phyloP scores from a whole-genome alignment of 2,797 vertebrate genomes.

The Danio choprae region DNA sequence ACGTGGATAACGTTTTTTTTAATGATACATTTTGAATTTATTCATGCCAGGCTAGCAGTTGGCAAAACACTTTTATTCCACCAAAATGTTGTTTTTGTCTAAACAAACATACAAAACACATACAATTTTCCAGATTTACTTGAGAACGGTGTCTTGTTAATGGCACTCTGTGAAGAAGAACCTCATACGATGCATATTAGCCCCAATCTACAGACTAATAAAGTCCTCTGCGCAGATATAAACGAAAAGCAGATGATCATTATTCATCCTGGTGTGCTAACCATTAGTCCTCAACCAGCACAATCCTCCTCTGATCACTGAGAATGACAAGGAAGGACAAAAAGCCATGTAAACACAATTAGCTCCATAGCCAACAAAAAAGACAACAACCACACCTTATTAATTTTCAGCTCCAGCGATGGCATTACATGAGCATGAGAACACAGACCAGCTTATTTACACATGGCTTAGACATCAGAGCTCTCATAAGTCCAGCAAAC shows the following conservation, averaged over 20 bases:
- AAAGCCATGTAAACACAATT: conserved; percentile 20
- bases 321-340: conserved; percentile 16
- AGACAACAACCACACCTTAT: conserved; percentile 31
- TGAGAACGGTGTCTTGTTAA: no score
- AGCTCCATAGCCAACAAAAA: conserved; percentile 23
- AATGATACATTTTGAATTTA: no score
- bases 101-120: no score
- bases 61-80: no score
- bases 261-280: conserved; percentile 60
- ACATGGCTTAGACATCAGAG: conserved; percentile 9
- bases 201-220: conserved; percentile 53
- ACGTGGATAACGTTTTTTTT: no score
- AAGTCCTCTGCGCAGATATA: conserved; percentile 56
- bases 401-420: conserved; percentile 17
- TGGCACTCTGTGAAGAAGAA: conserved; percentile 9
- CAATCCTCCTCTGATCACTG: conserved; percentile 15
- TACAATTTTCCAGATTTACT: no score
- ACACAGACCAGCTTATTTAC: conserved; percentile 6
- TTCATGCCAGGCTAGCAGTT: no score
- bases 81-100: no score
- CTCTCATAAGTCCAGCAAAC: conserved; percentile 3
- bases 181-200: conserved; percentile 58
- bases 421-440: conserved; percentile 2
- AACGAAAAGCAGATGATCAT: conserved; percentile 44
- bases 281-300: conserved; percentile 48